Percentiles rank a stretch among this genome's conserved stretches.
Conservation (phyloP, 1,140 invertebrate genomes). For the Tetragonula clypearis region DNA sequence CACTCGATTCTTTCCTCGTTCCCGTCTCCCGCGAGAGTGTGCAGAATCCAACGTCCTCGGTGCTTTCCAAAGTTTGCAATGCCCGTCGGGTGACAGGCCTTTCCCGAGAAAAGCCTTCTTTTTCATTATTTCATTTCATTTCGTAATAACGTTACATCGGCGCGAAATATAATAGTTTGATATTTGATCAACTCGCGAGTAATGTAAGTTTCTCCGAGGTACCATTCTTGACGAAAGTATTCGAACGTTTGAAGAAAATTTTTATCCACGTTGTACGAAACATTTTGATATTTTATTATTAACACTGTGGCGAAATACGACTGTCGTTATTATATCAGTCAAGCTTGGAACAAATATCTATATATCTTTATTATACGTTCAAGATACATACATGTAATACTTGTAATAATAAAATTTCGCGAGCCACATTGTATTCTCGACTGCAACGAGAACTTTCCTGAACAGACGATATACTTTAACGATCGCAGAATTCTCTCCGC, state of each 20-base stretch:
- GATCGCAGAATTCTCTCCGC: background rate
- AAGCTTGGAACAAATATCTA: too few species aligned
- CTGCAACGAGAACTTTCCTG: background rate
- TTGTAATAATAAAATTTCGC: too few species aligned
- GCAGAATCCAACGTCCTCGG: background rate
- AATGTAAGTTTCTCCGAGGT: background rate
- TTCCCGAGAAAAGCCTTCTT: too few species aligned
- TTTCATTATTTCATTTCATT: background rate
- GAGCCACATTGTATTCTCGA: background rate
- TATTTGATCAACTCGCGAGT: background rate
- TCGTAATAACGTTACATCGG: background rate
- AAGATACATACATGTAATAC: too few species aligned
- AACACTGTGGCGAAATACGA: too few species aligned
- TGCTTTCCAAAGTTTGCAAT: background rate
- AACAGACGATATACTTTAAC: background rate
- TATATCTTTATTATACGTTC: too few species aligned
- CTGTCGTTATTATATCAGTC: too few species aligned
- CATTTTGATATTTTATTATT: too few species aligned
- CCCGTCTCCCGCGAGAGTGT: background rate
- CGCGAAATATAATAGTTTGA: background rate
- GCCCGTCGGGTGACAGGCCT: background rate
- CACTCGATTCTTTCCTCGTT: background rate
- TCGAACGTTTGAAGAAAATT: too few species aligned
- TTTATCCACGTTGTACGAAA: too few species aligned
- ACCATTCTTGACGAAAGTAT: background rate